These are phyloP conservation scores for Poecilia latipinna DNA, from an alignment of 2,113 vertebrate species.

Conservation along the genomic window DNA sequence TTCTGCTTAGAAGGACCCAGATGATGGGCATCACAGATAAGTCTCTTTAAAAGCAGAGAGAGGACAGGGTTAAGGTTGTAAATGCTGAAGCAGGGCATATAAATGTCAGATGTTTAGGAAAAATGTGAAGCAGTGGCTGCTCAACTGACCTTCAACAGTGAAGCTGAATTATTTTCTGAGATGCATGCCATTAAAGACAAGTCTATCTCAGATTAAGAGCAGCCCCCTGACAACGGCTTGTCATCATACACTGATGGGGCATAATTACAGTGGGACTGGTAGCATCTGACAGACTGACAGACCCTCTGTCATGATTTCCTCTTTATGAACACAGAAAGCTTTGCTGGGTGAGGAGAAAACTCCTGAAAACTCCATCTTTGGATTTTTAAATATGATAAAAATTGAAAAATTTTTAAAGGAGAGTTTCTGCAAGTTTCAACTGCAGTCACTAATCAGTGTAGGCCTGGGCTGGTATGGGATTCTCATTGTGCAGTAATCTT, in stretches of 20 bases:
- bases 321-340: constrained; percentile 54
- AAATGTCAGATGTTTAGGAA: background rate
- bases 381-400: too few relatives aligned
- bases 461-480: too few relatives aligned
- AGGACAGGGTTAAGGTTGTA: constrained; percentile 5
- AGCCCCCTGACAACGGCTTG: constrained; percentile 33
- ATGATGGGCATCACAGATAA: constrained; percentile 3
- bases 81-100: background rate
- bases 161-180: background rate
- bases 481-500: too few relatives aligned
- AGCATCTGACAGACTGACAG: constrained; percentile 63
- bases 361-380: too few relatives aligned
- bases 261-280: constrained; percentile 67
- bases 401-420: too few relatives aligned
- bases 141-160: background rate
- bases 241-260: constrained; percentile 60
- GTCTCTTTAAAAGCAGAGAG: background rate
- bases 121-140: background rate
- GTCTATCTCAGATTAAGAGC: constrained; percentile 49
- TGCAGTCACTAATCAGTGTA: too few relatives aligned
- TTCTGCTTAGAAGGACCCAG: background rate
- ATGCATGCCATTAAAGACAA: constrained; percentile 22
- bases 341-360: too few relatives aligned
- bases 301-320: constrained; percentile 69
- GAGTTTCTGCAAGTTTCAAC: too few relatives aligned